A percentile compares a stretch with the other conserved stretches of the same genome.
Evolutionary conservation across 2,888 invertebrate species (phyloP).

Genomic region (Pherbina coryleti): DNA sequence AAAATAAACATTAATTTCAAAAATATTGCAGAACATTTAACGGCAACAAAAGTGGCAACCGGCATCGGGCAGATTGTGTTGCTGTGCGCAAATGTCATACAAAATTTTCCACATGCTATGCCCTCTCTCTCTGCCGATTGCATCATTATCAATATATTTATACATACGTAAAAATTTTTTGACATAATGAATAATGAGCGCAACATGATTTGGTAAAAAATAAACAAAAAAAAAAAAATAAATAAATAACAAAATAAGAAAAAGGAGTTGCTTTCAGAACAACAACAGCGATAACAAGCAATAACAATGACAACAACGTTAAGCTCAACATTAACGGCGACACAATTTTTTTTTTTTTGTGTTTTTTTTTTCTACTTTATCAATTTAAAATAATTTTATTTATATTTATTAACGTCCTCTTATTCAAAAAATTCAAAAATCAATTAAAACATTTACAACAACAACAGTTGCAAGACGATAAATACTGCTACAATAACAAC

Average conservation of each 20-base stretch:
- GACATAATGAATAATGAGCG: slow-evolving; percentile 69
- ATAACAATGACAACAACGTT: not conserved
- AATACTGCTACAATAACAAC: not conserved
- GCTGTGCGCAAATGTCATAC: not conserved
- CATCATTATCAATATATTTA: slow-evolving; percentile 68
- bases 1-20: not conserved
- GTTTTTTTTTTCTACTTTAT: not conserved
- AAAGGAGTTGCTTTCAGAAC: not conserved
- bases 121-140: slow-evolving; percentile 53
- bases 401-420: not conserved
- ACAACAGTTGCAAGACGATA: not conserved
- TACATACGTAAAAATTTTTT: slow-evolving; percentile 43
- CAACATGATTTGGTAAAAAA: slow-evolving; percentile 16
- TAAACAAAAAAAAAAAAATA: not conserved
- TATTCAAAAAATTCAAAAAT: not conserved
- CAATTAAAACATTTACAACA: slow-evolving; percentile 6
- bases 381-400: not conserved
- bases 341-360: not conserved
- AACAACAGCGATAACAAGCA: not conserved
- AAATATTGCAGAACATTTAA: slow-evolving; percentile 1
- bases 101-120: not conserved
- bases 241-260: not conserved
- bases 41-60: not conserved
- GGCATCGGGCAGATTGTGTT: slow-evolving; percentile 13
- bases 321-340: not conserved